A percentile compares a stretch with the other conserved stretches of the same genome.
These are phyloP conservation scores for Mesorhabditis belari DNA, from an alignment of 2,888 invertebrate species.

Conservation along the genomic window DNA sequence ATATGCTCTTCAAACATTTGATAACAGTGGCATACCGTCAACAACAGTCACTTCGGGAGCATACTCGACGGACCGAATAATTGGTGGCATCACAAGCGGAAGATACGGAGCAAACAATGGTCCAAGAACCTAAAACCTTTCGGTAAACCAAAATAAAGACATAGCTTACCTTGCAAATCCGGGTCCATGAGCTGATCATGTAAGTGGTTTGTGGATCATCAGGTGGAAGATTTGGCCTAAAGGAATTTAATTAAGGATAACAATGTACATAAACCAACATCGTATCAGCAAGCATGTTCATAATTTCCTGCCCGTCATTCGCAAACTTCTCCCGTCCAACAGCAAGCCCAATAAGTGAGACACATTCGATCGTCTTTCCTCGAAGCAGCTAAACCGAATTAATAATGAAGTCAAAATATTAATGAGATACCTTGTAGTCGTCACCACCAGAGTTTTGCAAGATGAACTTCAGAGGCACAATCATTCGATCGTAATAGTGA, in stretches of 20 bases:
- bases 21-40: constrained; percentile 66
- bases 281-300: constrained; percentile 19
- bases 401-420: neutral
- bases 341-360: constrained; percentile 81
- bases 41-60: constrained; percentile 85
- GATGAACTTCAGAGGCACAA: constrained; percentile 90
- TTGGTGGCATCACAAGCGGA: constrained; percentile 89
- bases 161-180: constrained; percentile 89
- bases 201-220: constrained; percentile 68
- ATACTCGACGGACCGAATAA: constrained; percentile 81
- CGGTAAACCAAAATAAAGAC: neutral
- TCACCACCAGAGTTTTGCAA: constrained; percentile 76
- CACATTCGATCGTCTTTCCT: constrained; percentile 97
- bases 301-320: constrained; percentile 80
- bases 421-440: constrained; percentile 16
- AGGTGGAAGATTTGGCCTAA: constrained; percentile 21
- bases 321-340: constrained; percentile 67
- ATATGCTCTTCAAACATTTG: neutral
- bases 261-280: too few relatives aligned
- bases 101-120: constrained; percentile 69
- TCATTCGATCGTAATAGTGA: constrained; percentile 77
- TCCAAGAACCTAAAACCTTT: constrained; percentile 16
- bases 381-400: constrained; percentile 71
- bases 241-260: too few relatives aligned
- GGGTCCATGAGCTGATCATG: constrained; percentile 96